A percentile compares a stretch with the other conserved stretches of the same genome.
These are phyloP conservation scores for Caenorhabditis japonica DNA, from an alignment of 2,888 invertebrate species.

Conservation along the genomic window DNA sequence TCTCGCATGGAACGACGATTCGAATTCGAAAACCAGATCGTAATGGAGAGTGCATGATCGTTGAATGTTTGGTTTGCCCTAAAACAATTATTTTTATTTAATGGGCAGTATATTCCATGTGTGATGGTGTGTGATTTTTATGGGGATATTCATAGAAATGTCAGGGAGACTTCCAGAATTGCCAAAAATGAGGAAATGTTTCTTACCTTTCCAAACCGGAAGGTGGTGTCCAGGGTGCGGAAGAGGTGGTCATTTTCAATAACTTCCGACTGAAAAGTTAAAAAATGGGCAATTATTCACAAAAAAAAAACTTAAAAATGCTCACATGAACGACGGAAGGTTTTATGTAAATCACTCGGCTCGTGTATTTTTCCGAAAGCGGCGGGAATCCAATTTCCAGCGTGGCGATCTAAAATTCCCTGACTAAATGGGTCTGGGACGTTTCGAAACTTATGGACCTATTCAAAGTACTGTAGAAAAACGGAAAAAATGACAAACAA, in stretches of 20 bases:
- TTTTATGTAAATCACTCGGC: conserved; percentile 69
- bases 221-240: conserved; percentile 88
- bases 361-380: conserved; percentile 68
- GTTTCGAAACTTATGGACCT: too few relatives aligned
- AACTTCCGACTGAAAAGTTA: conserved; percentile 84
- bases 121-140: not conserved
- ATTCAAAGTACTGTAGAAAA: too few relatives aligned
- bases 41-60: conserved; percentile 67
- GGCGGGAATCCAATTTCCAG: conserved; percentile 73
- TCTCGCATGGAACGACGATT: conserved; percentile 88
- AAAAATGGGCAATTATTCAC: too few relatives aligned
- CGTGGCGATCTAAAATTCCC: conserved; percentile 62
- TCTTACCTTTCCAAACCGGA: conserved; percentile 88
- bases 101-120: too few relatives aligned
- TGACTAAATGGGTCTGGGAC: too few relatives aligned
- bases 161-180: too few relatives aligned
- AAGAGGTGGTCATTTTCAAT: conserved; percentile 88
- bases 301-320: too few relatives aligned
- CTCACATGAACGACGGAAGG: conserved; percentile 72
- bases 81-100: conserved; percentile 5
- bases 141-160: not conserved
- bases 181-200: not conserved
- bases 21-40: conserved; percentile 86
- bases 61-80: conserved; percentile 31
- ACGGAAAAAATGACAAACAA: too few relatives aligned